Percentiles rank a stretch among this genome's conserved stretches.
These are phyloP conservation scores for Magallana ariakensis DNA, from an alignment of 1,140 invertebrate species.

Conservation along the genomic window DNA sequence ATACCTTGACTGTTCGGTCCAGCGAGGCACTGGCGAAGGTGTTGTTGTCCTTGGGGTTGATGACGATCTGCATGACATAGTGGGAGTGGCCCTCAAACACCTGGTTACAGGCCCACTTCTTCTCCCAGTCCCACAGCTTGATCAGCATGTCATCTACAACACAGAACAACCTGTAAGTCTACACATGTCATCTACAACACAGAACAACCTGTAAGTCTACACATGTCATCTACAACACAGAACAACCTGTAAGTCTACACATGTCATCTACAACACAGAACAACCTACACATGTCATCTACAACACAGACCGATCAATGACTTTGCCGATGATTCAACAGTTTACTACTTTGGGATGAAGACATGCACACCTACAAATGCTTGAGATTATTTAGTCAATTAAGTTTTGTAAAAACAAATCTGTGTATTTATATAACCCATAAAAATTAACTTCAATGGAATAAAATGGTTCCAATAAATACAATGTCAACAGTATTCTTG, in stretches of 20 bases:
- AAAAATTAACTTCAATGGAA: too few relatives aligned
- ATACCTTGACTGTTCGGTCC: slow-evolving; percentile 92
- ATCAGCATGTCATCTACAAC: slow-evolving; percentile 97
- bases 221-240: neutral
- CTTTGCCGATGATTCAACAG: too few relatives aligned
- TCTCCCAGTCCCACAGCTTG: slow-evolving; percentile 99
- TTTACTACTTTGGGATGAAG: too few relatives aligned
- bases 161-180: neutral
- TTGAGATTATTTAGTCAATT: too few relatives aligned
- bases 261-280: neutral
- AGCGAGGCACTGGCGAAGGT: slow-evolving; percentile 99
- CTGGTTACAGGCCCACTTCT: slow-evolving; percentile 97
- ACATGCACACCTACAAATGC: too few relatives aligned
- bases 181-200: neutral
- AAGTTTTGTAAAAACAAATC: too few relatives aligned
- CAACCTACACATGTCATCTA: neutral
- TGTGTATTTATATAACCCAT: too few relatives aligned
- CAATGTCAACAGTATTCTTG: neutral
- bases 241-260: neutral
- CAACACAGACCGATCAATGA: neutral
- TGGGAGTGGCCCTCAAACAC: slow-evolving; percentile 94
- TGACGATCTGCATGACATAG: slow-evolving; percentile 99
- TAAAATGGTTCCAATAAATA: neutral
- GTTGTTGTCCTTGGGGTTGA: slow-evolving; percentile 99
- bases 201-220: neutral